A percentile compares a stretch with the other conserved stretches of the same genome.
phyloP scores from a whole-genome alignment of 1,140 invertebrate species.

The Cherax quadricarinatus region DNA sequence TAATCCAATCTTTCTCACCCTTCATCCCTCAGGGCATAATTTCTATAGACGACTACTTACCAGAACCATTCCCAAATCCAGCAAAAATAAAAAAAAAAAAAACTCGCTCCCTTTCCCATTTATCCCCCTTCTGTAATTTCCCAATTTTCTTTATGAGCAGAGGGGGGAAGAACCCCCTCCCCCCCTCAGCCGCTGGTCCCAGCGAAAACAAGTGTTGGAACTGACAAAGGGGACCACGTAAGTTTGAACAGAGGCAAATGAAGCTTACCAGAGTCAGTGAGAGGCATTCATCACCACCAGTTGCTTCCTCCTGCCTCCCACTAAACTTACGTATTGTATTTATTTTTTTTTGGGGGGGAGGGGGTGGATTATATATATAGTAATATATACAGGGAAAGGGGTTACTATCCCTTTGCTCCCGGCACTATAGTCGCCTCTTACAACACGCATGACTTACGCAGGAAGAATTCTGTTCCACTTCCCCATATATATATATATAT shows the following conservation, averaged over 20 bases:
- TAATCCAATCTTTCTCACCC: background rate
- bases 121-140: background rate
- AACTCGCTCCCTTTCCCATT: background rate
- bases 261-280: background rate
- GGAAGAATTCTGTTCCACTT: too few relatives aligned
- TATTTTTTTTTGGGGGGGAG: too few relatives aligned
- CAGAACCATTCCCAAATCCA: too few relatives aligned
- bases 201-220: background rate
- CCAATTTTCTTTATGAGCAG: background rate
- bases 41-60: background rate
- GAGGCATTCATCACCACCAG: background rate
- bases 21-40: background rate
- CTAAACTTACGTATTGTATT: too few relatives aligned
- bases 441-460: too few relatives aligned
- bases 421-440: too few relatives aligned
- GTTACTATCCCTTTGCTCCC: too few relatives aligned
- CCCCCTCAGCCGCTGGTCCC: background rate
- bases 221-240: background rate
- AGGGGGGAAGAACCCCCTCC: background rate
- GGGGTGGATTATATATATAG: too few relatives aligned
- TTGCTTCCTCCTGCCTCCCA: too few relatives aligned
- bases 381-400: too few relatives aligned
- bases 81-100: background rate
- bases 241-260: background rate
- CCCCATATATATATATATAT: too few relatives aligned